Conservation (phyloP, 2,113 vertebrate species). For the Oenanthe oenanthe region DNA sequence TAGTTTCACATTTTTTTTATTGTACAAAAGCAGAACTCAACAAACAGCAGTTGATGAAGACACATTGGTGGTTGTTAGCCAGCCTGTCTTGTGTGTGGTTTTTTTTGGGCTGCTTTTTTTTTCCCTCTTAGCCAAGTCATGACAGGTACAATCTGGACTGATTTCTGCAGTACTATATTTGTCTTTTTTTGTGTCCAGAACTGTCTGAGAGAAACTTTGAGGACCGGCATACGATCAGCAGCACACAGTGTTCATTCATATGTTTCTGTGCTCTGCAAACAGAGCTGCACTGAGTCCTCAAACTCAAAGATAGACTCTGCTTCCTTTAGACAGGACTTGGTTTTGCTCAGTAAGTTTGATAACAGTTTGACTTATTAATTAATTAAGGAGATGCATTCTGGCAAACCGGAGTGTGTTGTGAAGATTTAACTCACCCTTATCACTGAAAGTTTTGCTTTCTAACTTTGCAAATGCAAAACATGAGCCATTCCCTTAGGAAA, state of each 20-base stretch:
- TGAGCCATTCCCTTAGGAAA: background rate
- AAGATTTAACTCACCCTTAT: background rate
- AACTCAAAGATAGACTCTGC: background rate
- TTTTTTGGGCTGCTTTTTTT: background rate
- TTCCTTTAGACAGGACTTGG: background rate
- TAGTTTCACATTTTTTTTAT: background rate
- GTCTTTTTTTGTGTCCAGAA: conserved; percentile 37
- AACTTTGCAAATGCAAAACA: conserved; percentile 7
- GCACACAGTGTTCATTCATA: background rate
- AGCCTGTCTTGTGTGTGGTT: conserved; percentile 27
- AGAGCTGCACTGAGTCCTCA: background rate
- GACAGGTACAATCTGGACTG: conserved; percentile 61
- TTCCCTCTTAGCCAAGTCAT: conserved; percentile 46
- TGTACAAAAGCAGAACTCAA: background rate
- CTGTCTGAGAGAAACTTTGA: conserved; percentile 6
- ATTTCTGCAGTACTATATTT: conserved; percentile 42
- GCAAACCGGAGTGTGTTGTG: background rate
- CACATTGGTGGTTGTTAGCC: conserved; percentile 38
- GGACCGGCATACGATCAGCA: background rate
- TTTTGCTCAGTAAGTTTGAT: background rate
- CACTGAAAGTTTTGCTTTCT: background rate
- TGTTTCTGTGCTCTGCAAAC: background rate
- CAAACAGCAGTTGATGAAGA: conserved; percentile 26
- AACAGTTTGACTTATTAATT: background rate
- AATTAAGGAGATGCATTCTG: background rate